These are phyloP conservation scores for Mesorhabditis sp. DNA, from an alignment of 2,888 invertebrate genomes.

Conservation along the genomic window DNA sequence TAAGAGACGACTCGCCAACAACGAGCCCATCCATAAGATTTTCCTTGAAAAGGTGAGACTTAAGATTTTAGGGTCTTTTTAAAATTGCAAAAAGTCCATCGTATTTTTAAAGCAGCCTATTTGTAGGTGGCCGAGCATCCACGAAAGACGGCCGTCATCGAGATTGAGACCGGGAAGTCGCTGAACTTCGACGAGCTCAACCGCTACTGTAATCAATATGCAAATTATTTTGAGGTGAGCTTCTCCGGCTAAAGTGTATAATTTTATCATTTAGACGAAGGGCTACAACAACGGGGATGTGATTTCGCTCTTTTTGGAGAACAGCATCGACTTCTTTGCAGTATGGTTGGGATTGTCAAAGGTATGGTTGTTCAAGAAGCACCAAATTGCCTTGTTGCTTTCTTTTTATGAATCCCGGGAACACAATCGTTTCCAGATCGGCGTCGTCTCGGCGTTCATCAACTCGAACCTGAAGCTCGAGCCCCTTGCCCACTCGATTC, in stretches of 20 bases:
- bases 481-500: slow-evolving; percentile 80
- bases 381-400: not conserved
- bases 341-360: slow-evolving; percentile 90
- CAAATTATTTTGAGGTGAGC: slow-evolving; percentile 46
- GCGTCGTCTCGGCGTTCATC: slow-evolving; percentile 74
- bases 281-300: slow-evolving; percentile 71
- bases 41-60: slow-evolving; percentile 41
- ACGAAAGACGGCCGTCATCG: slow-evolving; percentile 24
- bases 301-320: slow-evolving; percentile 84
- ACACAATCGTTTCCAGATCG: slow-evolving; percentile 38
- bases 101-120: not conserved
- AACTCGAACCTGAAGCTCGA: slow-evolving; percentile 84
- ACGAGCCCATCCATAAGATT: slow-evolving; percentile 48
- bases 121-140: not conserved
- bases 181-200: slow-evolving; percentile 50
- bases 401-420: not conserved
- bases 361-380: slow-evolving; percentile 46
- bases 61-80: not conserved
- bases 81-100: not conserved
- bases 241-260: not conserved
- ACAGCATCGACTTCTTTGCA: slow-evolving; percentile 83
- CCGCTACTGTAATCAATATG: slow-evolving; percentile 47
- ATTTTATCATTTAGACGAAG: slow-evolving; percentile 25
- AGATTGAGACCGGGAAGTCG: slow-evolving; percentile 45
- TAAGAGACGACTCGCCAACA: slow-evolving; percentile 30